phyloP scores from a whole-genome alignment of 2,113 vertebrate genomes.

The Xerus inauris region DNA sequence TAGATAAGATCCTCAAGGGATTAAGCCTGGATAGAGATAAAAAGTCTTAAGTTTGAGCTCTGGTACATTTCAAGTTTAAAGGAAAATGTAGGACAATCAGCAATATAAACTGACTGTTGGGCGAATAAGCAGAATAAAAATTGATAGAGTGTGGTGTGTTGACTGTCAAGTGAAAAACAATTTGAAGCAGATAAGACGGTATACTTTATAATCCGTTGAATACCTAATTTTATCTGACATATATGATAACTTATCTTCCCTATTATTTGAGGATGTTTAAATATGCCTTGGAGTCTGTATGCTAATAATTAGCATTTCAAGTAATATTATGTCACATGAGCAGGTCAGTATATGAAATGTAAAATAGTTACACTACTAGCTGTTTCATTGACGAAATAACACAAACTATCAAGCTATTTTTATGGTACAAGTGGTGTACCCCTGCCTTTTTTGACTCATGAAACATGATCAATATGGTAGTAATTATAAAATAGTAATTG shows the following conservation, averaged over 20 bases:
- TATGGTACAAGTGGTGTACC: neutral
- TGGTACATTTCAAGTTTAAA: neutral
- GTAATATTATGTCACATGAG: neutral
- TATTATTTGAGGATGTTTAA: neutral
- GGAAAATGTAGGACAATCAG: neutral
- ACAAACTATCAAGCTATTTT: neutral
- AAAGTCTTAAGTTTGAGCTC: neutral
- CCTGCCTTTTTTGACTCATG: neutral
- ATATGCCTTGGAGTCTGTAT: neutral
- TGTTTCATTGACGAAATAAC: neutral
- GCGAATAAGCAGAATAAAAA: accelerated
- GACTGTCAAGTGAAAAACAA: neutral
- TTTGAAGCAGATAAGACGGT: neutral
- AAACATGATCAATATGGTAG: neutral
- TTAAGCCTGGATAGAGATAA: neutral
- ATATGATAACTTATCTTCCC: neutral
- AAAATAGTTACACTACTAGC: neutral
- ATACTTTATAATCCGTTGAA: neutral
- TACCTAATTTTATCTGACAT: neutral
- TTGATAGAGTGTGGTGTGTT: neutral
- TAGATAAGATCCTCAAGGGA: neutral
- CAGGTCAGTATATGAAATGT: neutral
- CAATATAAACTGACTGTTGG: neutral
- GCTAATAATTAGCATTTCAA: neutral
- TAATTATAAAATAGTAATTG: too few relatives aligned